Conservation (phyloP, 2,888 invertebrate genomes). For the Theristus sp. region DNA sequence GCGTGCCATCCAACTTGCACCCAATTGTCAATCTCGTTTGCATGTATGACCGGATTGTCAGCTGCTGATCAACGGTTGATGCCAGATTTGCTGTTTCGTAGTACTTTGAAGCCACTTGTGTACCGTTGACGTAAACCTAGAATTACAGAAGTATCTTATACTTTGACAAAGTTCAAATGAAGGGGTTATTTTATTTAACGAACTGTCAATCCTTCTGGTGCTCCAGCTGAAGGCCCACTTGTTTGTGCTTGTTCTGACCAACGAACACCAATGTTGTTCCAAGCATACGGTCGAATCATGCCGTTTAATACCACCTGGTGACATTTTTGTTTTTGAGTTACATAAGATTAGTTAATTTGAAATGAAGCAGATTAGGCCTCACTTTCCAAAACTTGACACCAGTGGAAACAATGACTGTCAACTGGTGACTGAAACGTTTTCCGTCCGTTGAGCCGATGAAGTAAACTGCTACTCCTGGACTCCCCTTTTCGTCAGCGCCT, state of each 20-base stretch:
- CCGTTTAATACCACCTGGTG: slow-evolving; percentile 2
- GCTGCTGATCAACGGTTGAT: neutral
- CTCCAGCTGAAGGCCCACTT: neutral
- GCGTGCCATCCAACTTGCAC: neutral
- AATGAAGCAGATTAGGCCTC: too few relatives aligned
- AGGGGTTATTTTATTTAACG: too few relatives aligned
- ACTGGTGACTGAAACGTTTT: neutral
- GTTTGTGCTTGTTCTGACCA: neutral
- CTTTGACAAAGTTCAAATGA: slow-evolving; percentile 1
- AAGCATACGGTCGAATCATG: neutral
- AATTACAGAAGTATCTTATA: neutral
- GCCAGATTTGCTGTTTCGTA: neutral
- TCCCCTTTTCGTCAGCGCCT: slow-evolving; percentile 1
- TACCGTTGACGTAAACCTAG: slow-evolving; percentile 1
- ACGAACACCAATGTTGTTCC: slow-evolving; percentile 6
- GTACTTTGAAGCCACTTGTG: neutral
- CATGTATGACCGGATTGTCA: neutral
- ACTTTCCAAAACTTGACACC: slow-evolving; percentile 3
- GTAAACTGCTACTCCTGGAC: neutral
- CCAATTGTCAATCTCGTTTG: neutral
- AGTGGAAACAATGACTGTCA: neutral
- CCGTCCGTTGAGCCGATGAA: neutral
- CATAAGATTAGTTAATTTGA: too few relatives aligned
- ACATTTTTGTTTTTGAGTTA: too few relatives aligned
- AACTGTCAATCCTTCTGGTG: too few relatives aligned